A percentile compares a stretch with the other conserved stretches of the same genome.
Conservation (phyloP, 2,797 vertebrate species). For the Neosilurus mollespiculum region DNA sequence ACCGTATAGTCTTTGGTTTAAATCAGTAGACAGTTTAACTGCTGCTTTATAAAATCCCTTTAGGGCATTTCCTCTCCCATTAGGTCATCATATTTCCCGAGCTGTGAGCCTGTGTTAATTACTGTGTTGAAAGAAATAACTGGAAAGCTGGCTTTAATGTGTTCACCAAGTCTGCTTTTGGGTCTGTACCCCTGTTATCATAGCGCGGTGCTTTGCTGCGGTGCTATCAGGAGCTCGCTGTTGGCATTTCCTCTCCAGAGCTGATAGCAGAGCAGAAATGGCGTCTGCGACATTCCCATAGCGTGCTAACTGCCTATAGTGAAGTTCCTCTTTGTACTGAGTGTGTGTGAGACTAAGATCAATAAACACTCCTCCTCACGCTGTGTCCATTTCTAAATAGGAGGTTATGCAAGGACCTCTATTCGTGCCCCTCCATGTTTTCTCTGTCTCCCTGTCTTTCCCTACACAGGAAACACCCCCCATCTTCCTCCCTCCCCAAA, state of each 20-base stretch:
- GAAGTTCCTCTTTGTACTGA: slow-evolving; percentile 76
- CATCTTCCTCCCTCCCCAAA: slow-evolving; percentile 63
- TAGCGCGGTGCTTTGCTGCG: neutral
- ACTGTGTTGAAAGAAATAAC: slow-evolving; percentile 4
- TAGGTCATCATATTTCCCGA: slow-evolving; percentile 22
- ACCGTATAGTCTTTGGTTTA: no score
- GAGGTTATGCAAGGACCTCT: slow-evolving; percentile 71
- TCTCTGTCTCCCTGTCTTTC: slow-evolving; percentile 58
- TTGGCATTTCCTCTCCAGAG: slow-evolving; percentile 36
- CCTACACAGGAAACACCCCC: slow-evolving; percentile 67
- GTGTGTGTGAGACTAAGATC: slow-evolving; percentile 82
- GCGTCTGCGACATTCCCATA: slow-evolving; percentile 70
- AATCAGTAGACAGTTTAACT: slow-evolving; percentile 19
- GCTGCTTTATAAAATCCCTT: neutral
- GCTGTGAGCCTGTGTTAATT: slow-evolving; percentile 4
- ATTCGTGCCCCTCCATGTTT: slow-evolving; percentile 64
- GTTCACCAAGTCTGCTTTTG: neutral
- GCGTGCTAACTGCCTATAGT: slow-evolving; percentile 75
- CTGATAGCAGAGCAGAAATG: slow-evolving; percentile 34
- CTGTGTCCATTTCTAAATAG: slow-evolving; percentile 61
- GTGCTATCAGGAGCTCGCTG: slow-evolving; percentile 11
- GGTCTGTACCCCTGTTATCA: slow-evolving; percentile 1
- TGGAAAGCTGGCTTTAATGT: slow-evolving; percentile 8
- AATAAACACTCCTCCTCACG: slow-evolving; percentile 75
- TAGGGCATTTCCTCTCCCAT: neutral